These are phyloP conservation scores for Cichlasoma orientale DNA, from an alignment of 2,797 vertebrate genomes.

Conservation along the genomic window DNA sequence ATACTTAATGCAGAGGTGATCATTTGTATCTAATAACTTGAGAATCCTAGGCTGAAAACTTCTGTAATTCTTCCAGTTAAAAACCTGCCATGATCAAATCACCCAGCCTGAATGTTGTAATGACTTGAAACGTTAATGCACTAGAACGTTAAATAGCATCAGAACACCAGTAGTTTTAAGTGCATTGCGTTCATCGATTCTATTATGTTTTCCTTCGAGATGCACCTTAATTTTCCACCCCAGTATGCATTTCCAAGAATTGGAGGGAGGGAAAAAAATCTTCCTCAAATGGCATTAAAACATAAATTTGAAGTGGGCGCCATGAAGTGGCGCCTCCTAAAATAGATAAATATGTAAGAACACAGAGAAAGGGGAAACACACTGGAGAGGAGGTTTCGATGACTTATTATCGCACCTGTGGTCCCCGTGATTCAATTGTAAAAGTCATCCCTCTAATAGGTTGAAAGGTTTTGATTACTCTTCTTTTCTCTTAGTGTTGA, in stretches of 20 bases:
- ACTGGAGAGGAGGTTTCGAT: conserved; percentile 95
- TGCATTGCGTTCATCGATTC: conserved; percentile 87
- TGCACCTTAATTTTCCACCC: conserved; percentile 85
- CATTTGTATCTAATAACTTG: conserved; percentile 89
- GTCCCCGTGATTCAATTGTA: conserved; percentile 99
- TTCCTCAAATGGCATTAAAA: conserved; percentile 83
- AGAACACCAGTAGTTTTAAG: conserved; percentile 87
- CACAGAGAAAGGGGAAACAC: conserved; percentile 90
- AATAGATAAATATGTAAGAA: conserved; percentile 99
- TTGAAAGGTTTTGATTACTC: conserved; percentile 99
- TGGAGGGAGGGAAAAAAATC: conserved; percentile 58
- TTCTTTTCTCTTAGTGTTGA: conserved; percentile 98
- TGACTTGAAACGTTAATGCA: conserved; percentile 89
- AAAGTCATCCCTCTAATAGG: conserved; percentile 99
- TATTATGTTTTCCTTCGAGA: conserved; percentile 86
- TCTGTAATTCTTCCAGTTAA: conserved; percentile 88
- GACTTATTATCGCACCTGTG: conserved; percentile 99
- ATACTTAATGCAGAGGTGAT: conserved; percentile 90
- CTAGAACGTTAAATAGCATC: conserved; percentile 88
- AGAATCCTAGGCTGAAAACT: conserved; percentile 86
- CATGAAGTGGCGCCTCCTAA: conserved; percentile 83
- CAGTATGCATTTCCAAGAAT: conserved; percentile 82
- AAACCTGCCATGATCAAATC: conserved; percentile 88
- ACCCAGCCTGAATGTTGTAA: conserved; percentile 84
- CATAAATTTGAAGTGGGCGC: conserved; percentile 81